Base-by-base conservation (phyloP, 2,888 invertebrate genomes). In the Fabriciana adippe region DNA sequence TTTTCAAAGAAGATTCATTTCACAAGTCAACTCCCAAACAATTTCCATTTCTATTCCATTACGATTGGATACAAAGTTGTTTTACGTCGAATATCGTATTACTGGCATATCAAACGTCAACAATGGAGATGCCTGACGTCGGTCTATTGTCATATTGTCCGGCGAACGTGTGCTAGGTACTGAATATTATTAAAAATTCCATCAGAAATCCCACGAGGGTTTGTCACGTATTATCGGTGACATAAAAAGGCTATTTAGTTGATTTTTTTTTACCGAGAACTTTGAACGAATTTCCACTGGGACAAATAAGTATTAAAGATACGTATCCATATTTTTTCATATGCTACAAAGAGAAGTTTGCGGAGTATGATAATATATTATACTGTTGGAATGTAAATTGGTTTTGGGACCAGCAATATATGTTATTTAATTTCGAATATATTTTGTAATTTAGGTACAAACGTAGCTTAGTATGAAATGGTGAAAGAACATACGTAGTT, bases 121-220 rank as follows among this genome's bases (percentile, higher is more conserved):
- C 71, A 71, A 69, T 71, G 15, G 64, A 55, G 71, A 69, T 62
- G 61, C 61, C 67, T 71, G 71, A 69, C 66, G 60, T 66, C 66
- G 60, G 48, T 68, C 60, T 55, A 64, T 66, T 69, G 68, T 69
- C 57, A 62, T 66, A 69, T 67, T 67, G 67, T 69, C 59, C 69
- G 18, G 60, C 64, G 64, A 63, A 48, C 64, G 60, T 54, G 45
- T 64, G 61, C 62, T 56, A 64, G 16, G 18, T 53, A 45, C 55
- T 64, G 67, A 69, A 67, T 69, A 69, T 71, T 71, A 71, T 71
- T 71, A 67, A 71, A 69, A 71, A 71, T 65, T 69, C 55, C 67
- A 71, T 66, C 62, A 50, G 47, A 26, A 62, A 21, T 53, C 35
- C 60, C 69, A 59, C 50, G 15, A 45, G 26, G 50, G 56, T 13